Evolutionary conservation across 2,888 invertebrate genomes (phyloP), one percentile per base, ranked within the genome.

Genomic region (Drosophila aldrichi): DNA sequence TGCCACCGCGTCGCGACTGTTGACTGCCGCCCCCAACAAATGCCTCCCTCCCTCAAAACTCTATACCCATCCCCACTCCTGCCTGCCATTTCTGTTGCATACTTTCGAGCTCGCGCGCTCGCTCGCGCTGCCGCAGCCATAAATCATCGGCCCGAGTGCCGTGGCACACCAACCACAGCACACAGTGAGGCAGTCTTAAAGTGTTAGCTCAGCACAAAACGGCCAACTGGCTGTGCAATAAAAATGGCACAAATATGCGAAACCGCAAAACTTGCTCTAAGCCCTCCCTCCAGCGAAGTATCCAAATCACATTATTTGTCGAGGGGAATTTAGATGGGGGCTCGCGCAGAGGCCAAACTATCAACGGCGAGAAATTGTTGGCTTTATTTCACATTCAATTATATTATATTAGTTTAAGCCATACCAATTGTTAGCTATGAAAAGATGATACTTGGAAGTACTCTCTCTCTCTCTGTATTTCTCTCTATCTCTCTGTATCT

Each of bases 171-270:
- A 72, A 70, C 32, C 32, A 72, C 74, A 70, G 9, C 32, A 72
- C 74, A 70, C 58, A 69, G 73, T 76, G 76, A 59, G 56, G 59
- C 67, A 43, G 72, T 44, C 76, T 82, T 85, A 82, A 88, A 82
- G 86, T 85, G 81, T 81, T 77, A 81, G 80, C 67, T 80, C 77
- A 73, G 77, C 81, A 78, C 72, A 80, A 76, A 83, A 72, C 57
- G 61, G 60, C 29, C 70, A 61, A 64, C 57, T 34, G 52, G n/a
- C 36, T 51, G 52, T 8, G 74, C 58, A 46, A 78, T 78, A 74
- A 67, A 70, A 77, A 67, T 58, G 64, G 61, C 79, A 77, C 63
- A 70, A 78, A 78, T 70, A 40, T 66, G 63, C n/a, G 62, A 12
- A 49, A 58, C 36, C 46, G 9, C 40, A 54, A 49, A 44, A 55